Conservation (phyloP, 2,797 vertebrate genomes). For the Scomberomorus guttatus region DNA sequence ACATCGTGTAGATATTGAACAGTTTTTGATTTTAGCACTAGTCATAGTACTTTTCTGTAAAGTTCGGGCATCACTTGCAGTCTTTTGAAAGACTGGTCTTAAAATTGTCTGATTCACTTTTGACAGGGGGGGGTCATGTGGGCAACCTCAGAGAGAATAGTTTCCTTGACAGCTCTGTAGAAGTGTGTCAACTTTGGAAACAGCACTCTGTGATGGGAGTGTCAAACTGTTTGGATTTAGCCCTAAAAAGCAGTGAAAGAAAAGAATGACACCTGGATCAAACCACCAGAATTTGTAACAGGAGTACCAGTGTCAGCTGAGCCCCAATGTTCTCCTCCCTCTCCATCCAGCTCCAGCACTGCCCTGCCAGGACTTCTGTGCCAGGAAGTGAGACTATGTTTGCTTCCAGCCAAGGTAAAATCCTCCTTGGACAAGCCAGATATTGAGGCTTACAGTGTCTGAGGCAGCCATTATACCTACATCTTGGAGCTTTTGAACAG, state of each 20-base stretch:
- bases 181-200: conserved; percentile 24
- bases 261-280: conserved; percentile 32
- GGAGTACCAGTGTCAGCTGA: conserved; percentile 5
- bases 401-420: conserved; percentile 56
- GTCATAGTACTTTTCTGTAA: neutral
- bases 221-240: conserved; percentile 31
- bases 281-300: conserved; percentile 17
- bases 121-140: neutral
- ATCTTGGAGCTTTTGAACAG: conserved; percentile 41
- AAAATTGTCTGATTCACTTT: conserved; percentile 5
- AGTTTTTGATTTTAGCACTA: neutral
- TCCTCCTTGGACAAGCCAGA: conserved; percentile 56
- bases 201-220: neutral
- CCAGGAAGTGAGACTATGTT: conserved; percentile 51
- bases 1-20: neutral
- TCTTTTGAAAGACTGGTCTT: neutral
- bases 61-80: neutral
- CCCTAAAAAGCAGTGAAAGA: neutral
- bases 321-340: conserved; percentile 16
- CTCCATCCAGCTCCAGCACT: conserved; percentile 35
- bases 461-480: conserved; percentile 55
- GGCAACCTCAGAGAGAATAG: neutral
- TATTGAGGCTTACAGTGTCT: conserved; percentile 56
- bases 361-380: conserved; percentile 12
- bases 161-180: conserved; percentile 5